phyloP scores from a whole-genome alignment of 64 coral and sea anemone species.

The Cladopsammia gracilis region DNA sequence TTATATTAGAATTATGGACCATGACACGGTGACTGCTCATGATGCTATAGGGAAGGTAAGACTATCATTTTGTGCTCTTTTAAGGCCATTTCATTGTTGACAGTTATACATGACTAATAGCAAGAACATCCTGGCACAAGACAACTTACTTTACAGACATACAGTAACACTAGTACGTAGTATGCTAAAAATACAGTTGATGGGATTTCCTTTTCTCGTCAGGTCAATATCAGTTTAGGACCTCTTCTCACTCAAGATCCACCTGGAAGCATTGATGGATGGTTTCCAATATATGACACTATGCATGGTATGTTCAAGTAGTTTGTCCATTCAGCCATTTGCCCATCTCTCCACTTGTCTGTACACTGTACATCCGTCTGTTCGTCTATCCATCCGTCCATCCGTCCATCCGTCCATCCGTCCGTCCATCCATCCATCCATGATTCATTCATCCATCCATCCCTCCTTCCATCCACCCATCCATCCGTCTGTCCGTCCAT shows the following conservation, averaged over 20 bases:
- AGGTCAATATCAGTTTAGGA: constrained; percentile 96
- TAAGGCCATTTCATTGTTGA: not conserved
- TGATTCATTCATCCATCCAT: no score
- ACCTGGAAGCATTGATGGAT: constrained; percentile 85
- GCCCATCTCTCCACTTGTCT: not conserved
- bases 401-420: no score
- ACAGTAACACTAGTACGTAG: no score
- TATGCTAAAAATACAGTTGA: not conserved
- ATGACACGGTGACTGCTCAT: constrained; percentile 98
- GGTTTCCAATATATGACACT: constrained; percentile 99
- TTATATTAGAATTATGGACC: constrained; percentile 89
- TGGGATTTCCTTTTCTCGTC: not conserved
- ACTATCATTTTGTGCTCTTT: not conserved
- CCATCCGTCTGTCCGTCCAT: no score
- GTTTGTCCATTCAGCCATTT: not conserved
- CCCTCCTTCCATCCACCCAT: no score
- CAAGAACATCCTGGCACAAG: no score
- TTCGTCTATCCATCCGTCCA: no score
- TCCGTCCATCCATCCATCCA: no score
- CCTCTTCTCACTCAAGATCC: constrained; percentile 90
- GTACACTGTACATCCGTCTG: no score
- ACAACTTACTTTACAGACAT: no score
- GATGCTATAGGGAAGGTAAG: constrained; percentile 98
- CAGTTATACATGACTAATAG: no score
- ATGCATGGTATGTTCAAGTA: constrained; percentile 87